Percentiles rank a stretch among this genome's conserved stretches.
These are phyloP conservation scores for Eupeodes corollae DNA, from an alignment of 1,140 invertebrate species.

Conservation along the genomic window DNA sequence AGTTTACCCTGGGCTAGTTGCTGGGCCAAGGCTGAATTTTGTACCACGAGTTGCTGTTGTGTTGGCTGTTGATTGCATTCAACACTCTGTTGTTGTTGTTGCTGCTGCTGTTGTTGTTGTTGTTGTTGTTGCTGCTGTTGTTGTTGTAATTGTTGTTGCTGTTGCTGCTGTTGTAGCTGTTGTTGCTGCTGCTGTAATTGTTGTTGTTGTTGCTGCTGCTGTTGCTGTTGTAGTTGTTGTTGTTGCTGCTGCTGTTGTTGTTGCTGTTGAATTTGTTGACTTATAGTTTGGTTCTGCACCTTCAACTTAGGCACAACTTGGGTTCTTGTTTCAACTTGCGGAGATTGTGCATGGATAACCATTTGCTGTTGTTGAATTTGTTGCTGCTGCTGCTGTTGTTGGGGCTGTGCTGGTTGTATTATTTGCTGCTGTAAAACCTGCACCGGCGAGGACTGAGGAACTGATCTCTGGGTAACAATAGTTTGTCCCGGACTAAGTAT, in stretches of 20 bases:
- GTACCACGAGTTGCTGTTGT: conserved; percentile 58
- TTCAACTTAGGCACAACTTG: conserved; percentile 5
- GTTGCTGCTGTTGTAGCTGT: conserved; percentile 16
- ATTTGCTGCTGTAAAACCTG: conserved; percentile 35
- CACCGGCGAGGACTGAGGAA: conserved; percentile 25
- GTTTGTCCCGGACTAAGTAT: conserved; percentile 34
- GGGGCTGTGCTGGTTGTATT: conserved; percentile 15
- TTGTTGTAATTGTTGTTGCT: conserved; percentile 21
- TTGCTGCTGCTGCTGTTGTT: conserved; percentile 5
- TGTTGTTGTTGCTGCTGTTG: conserved; percentile 11
- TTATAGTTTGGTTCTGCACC: conserved; percentile 10
- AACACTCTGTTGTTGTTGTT: conserved; percentile 11
- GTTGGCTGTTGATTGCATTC: conserved; percentile 14
- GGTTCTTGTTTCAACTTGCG: conserved; percentile 17
- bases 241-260: conserved; percentile 13
- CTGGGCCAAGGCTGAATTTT: conserved; percentile 59
- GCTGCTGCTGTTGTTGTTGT: conserved; percentile 16
- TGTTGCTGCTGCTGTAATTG: conserved; percentile 23
- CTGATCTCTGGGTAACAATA: conserved; percentile 30
- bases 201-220: conserved; percentile 12
- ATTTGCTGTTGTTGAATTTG: conserved; percentile 10
- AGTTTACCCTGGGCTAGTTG: conserved; percentile 67
- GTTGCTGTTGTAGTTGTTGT: background rate
- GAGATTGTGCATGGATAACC: conserved; percentile 14
- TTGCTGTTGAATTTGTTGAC: conserved; percentile 24